Base-by-base conservation (phyloP, 2,888 invertebrate genomes). In the Sesia apiformis region DNA sequence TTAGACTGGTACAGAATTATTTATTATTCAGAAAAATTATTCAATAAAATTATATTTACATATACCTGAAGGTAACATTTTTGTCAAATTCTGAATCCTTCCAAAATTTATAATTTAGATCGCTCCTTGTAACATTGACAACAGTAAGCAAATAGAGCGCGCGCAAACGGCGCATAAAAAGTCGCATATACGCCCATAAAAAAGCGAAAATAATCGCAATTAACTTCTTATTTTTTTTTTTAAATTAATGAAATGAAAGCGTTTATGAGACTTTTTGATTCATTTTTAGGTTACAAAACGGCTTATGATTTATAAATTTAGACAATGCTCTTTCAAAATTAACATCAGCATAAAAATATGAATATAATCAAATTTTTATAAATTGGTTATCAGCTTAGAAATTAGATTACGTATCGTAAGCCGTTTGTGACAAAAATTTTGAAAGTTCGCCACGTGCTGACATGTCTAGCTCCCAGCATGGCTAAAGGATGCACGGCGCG, bases 131-230 rank as follows among this genome's bases (percentile, higher is more conserved):
- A 74, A 78, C 78, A 80, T 75, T 81, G 81, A 81, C 81, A 81
- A 81, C 81, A 81, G 81, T 81, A 80, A 60, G 77, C 74, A 74
- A 74, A 74, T 77, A 78, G 78, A 68, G 74, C 73, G 78, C 76
- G 81, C 78, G 78, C 78, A 77, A 77, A 79, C 75, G 69, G 78
- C 81, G 81, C 80, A 77, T 69, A 74, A 60, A 60, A 67, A 66
- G 64, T 55, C 57, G 57, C 63, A 69, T 69, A 72, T 69, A 66
- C 67, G 67, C 69, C 65, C 69, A 71, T 39, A 49, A 52, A 5
- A 49, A 46, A 5, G 7, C 4, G 4, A 50, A 57, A 52, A 55
- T 8, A 46, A 46, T 8, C 8, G 4, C 3, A 46, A 8, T 4
- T 2, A 4, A 7, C 43, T 8, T 1, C 3, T 4, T 23, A 23